Base-by-base conservation (phyloP, 2,888 invertebrate species). In the Mactromeris polynyma region DNA sequence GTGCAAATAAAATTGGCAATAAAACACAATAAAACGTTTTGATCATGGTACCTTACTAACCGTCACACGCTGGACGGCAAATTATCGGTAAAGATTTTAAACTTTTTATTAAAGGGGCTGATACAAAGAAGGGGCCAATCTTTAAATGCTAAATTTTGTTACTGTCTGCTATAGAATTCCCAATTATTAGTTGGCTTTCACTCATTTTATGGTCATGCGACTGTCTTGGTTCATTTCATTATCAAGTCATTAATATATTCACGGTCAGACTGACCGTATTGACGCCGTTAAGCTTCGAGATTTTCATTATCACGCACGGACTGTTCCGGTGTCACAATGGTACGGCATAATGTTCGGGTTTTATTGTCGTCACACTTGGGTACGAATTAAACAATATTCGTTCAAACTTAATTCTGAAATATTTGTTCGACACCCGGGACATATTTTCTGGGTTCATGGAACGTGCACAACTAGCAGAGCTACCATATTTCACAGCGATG, bases 1-100 rank as follows among this genome's bases (percentile, higher is more conserved):
- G 87, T 86, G 83, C 86, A 83, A 86, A 89, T 89, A 89, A 90
- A 89, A 85, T 46, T 38, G 79, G 31, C 11, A 58, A 89, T 87
- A 88, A 91, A 91, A 87, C 42, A 19, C 78, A 85, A 79, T 54
- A 78, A 85, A 85, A 83, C 33, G 31, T 33, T 42, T 81, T 33
- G 89, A 91, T 91, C 91, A 87, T 85, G 87, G 89, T 58, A 54
- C 46, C 38, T 26, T n/a, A 81, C 54, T 73, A 83, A 78, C 17
- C 33, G 77, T 73, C 77, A 42, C n/a, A 40, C 31, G n/a, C 78
- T 14, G 40, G n/a, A 14, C 51, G 46, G 73, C 31, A 85, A 85
- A 88, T 85, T 88, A 88, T 21, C 79, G 51, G 21, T 64, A 58
- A 79, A 78, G 82, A 81, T 51, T 83, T 78, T 38, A 58, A 73